Conservation (phyloP, 2,888 invertebrate species). For the Cerceris ruficornis region DNA sequence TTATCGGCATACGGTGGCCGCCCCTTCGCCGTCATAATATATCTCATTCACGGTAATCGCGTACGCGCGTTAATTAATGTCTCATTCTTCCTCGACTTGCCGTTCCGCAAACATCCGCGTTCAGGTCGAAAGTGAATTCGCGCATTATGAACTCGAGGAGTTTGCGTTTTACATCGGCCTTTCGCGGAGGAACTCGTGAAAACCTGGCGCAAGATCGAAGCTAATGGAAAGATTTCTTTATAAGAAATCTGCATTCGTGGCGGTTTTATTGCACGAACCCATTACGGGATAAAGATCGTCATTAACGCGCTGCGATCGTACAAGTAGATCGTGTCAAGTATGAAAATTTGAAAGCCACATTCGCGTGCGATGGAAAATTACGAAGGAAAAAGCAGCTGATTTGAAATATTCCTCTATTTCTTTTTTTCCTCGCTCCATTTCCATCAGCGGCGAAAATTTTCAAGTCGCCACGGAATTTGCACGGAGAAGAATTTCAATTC, state of each 20-base stretch:
- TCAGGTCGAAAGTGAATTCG: conserved; percentile 36
- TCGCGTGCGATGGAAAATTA: conserved; percentile 17
- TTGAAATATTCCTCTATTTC: neutral
- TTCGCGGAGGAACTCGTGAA: conserved; percentile 9
- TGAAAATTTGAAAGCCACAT: conserved; percentile 24
- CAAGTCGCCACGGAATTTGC: too few species aligned
- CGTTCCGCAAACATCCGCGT: conserved; percentile 8
- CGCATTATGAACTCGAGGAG: conserved; percentile 32
- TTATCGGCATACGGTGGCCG: conserved; percentile 53
- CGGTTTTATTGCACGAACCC: neutral
- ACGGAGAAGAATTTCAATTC: too few species aligned
- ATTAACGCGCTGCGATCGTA: conserved; percentile 7
- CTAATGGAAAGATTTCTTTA: conserved; percentile 16
- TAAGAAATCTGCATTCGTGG: neutral
- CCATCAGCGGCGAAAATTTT: neutral
- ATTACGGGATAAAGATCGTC: conserved; percentile 18
- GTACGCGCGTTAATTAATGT: conserved; percentile 57
- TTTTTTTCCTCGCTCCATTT: conserved; percentile 1
- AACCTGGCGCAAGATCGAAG: conserved; percentile 7
- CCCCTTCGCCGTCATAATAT: conserved; percentile 46
- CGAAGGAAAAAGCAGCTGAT: neutral
- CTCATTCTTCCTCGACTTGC: conserved; percentile 33
- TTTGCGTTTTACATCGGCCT: conserved; percentile 26
- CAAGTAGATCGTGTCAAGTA: neutral
- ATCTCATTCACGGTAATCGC: conserved; percentile 47